Evolutionary conservation across 2,888 invertebrate genomes (phyloP), one percentile per base, ranked within the genome.

Genomic region (Himalopsyche kuldschensis): DNA sequence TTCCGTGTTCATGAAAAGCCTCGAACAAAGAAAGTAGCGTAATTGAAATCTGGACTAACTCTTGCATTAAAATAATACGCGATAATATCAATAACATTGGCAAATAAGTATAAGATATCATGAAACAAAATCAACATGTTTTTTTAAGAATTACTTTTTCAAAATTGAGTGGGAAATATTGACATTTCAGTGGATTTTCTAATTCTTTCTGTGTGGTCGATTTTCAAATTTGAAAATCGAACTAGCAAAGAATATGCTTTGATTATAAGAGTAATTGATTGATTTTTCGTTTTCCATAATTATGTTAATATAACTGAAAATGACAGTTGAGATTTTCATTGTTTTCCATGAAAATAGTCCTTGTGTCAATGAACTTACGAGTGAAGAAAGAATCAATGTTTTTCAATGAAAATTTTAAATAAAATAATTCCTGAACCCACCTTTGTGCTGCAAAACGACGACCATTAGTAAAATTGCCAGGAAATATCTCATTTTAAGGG

Each of bases 401-500:
- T 55, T 20, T 55, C 20, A 55, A 55, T 55, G 55, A 55, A 55
- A 55, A 55, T 20, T 20, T 41, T 8, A 27, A 79, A 32, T n/a
- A 55, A 55, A 79, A 79, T 48, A 31, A 79, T 5, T 55, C 17
- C 31, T 48, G 31, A 48, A 75, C 78, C n/a, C 78, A 84, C 84
- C 84, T 81, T 76, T 78, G 31, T 75, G 75, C 27, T 84, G 84
- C 24, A 84, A 46, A 75, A 84, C 63, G 81, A 48, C 81, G 48
- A 47, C 27, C 46, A 41, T 31, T 55, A 84, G 55, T 63, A 84
- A 47, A 35, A 84, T 24, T n/a, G 77, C 78, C 20, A 63, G 78
- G 20, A 84, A 75, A 81, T 84, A 75, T 27, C 76, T 81, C 84
- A 84, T 84, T 41, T 81, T 78, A 24, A 75, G 48, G 20, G 63